A percentile compares a stretch with the other conserved stretches of the same genome.
Conservation (phyloP, 2,888 invertebrate genomes). For the Ectemnius cavifrons region DNA sequence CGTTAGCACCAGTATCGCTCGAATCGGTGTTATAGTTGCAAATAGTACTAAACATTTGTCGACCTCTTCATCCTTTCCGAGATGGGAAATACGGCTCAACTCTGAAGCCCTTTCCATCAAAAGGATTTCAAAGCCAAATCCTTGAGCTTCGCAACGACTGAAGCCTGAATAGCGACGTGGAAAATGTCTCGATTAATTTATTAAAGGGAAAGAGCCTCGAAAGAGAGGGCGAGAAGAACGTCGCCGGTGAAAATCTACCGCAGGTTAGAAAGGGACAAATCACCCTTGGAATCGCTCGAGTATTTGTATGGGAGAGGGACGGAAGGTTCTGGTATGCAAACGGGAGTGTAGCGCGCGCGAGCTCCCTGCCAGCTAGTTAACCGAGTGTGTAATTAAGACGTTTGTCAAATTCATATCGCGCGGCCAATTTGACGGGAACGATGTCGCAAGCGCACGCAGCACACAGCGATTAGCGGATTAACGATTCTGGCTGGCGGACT, state of each 20-base stretch:
- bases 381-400: too few species aligned
- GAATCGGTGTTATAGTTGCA: not conserved
- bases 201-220: not conserved
- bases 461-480: constrained; percentile 44
- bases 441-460: not conserved
- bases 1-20: not conserved
- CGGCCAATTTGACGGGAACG: constrained; percentile 26
- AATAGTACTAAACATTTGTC: constrained; percentile 1
- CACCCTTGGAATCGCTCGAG: too few species aligned
- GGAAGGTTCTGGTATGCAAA: too few species aligned
- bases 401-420: constrained; percentile 2
- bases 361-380: too few species aligned
- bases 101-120: too few species aligned
- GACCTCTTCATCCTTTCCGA: not conserved
- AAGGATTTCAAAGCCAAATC: constrained; percentile 1
- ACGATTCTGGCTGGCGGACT: constrained; percentile 36
- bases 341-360: too few species aligned
- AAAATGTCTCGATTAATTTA: constrained; percentile 4
- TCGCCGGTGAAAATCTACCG: not conserved
- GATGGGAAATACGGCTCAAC: not conserved
- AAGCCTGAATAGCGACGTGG: not conserved
- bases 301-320: too few species aligned
- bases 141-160: not conserved
- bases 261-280: too few species aligned
- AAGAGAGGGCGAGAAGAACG: not conserved